Evolutionary conservation across 2,888 invertebrate species (phyloP).

Genomic region (Ptychoptera albimana): DNA sequence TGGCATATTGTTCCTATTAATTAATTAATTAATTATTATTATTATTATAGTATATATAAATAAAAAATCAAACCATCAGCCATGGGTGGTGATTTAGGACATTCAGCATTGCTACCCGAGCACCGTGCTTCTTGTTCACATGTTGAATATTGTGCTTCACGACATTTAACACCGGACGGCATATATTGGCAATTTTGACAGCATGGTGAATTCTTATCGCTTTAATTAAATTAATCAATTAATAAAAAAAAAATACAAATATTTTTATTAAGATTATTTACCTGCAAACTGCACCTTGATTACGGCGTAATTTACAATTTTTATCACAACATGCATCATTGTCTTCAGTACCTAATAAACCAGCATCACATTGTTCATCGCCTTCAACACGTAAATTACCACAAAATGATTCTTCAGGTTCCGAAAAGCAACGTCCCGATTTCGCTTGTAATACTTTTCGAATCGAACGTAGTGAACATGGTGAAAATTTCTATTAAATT

Average conservation of each 20-base stretch:
- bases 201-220: slow-evolving; percentile 93
- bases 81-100: slow-evolving; percentile 76
- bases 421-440: slow-evolving; percentile 80
- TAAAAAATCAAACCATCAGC: slow-evolving; percentile 33
- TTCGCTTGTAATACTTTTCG: slow-evolving; percentile 85
- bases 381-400: slow-evolving; percentile 91
- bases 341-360: slow-evolving; percentile 80
- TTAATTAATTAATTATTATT: too few species aligned
- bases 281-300: slow-evolving; percentile 81
- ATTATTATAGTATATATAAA: too few species aligned
- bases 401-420: slow-evolving; percentile 90
- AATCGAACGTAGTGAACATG: slow-evolving; percentile 84
- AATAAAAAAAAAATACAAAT: background rate
- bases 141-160: slow-evolving; percentile 79
- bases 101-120: slow-evolving; percentile 65
- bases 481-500: slow-evolving; percentile 68
- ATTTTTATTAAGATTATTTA: slow-evolving; percentile 18
- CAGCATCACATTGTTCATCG: slow-evolving; percentile 94
- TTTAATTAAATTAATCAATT: slow-evolving; percentile 25
- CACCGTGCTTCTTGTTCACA: slow-evolving; percentile 87
- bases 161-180: slow-evolving; percentile 65
- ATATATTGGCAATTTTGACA: slow-evolving; percentile 85
- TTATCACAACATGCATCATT: slow-evolving; percentile 89
- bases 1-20: slow-evolving; percentile 60
- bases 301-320: slow-evolving; percentile 70